These are phyloP conservation scores for Morone chrysops DNA, from an alignment of 2,113 vertebrate species.

Conservation along the genomic window DNA sequence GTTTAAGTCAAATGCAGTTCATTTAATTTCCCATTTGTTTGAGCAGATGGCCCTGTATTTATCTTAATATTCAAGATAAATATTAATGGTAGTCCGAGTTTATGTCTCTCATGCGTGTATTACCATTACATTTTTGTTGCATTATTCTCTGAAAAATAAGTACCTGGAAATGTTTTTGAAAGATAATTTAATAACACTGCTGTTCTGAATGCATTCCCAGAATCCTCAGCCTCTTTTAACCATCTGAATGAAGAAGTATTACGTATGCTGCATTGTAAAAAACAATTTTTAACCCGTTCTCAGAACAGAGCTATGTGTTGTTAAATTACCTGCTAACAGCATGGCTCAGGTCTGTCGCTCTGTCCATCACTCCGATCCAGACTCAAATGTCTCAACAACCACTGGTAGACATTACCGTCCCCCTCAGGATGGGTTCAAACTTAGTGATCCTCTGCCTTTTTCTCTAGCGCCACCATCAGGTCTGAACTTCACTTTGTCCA, in stretches of 20 bases:
- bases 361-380: not conserved
- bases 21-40: not conserved
- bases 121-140: not conserved
- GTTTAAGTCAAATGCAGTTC: conserved; percentile 22
- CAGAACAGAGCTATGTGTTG: not conserved
- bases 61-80: not conserved
- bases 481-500: not conserved
- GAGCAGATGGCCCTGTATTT: not conserved
- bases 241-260: not conserved
- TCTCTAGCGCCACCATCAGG: not conserved
- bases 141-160: not conserved
- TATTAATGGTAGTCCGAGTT: not conserved
- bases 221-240: not conserved
- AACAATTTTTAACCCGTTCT: not conserved
- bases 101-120: not conserved
- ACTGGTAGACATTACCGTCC: not conserved
- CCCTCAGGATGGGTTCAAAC: too few species aligned
- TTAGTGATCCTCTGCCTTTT: not conserved
- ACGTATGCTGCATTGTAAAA: not conserved
- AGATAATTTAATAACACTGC: not conserved
- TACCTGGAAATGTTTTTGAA: not conserved
- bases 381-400: not conserved
- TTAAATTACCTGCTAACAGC: not conserved
- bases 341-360: not conserved
- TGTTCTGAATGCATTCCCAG: not conserved